Conservation (phyloP, 2,888 invertebrate genomes). For the Malthinus flaveolus region DNA sequence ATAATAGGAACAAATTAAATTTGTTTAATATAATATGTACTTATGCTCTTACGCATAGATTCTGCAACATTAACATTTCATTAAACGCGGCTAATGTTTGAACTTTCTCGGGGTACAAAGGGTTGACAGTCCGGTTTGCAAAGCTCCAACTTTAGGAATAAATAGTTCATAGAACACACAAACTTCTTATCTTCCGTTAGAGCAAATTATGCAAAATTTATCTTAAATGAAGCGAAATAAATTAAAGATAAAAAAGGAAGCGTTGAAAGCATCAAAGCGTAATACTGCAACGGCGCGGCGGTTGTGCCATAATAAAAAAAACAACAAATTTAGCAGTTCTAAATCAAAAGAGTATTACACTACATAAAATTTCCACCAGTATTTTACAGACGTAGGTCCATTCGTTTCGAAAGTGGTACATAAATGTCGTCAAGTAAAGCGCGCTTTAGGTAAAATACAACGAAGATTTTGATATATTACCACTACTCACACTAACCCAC, state of each 20-base stretch:
- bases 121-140: conserved; percentile 2
- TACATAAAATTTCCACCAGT: conserved; percentile 26
- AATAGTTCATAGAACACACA: not conserved
- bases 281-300: conserved; percentile 10
- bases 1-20: too few relatives aligned
- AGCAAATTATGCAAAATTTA: not conserved
- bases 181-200: not conserved
- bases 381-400: conserved; percentile 24
- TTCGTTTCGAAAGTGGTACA: conserved; percentile 26
- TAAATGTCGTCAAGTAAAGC: conserved; percentile 29
- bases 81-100: not conserved
- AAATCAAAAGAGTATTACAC: conserved; percentile 26
- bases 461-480: conserved; percentile 25
- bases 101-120: not conserved
- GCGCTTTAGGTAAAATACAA: conserved; percentile 26
- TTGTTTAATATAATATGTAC: not conserved
- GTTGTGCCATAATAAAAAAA: conserved; percentile 7
- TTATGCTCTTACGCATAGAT: not conserved
- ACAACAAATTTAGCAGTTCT: conserved; percentile 11
- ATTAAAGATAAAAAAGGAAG: conserved; percentile 11
- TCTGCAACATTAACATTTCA: not conserved
- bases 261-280: not conserved
- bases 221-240: conserved; percentile 9
- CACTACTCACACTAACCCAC: conserved; percentile 21
- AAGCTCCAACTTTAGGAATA: conserved; percentile 2